Percentiles rank a stretch among this genome's conserved stretches.
These are phyloP conservation scores for Sialia sialis DNA, from an alignment of 2,113 vertebrate species.

Conservation along the genomic window DNA sequence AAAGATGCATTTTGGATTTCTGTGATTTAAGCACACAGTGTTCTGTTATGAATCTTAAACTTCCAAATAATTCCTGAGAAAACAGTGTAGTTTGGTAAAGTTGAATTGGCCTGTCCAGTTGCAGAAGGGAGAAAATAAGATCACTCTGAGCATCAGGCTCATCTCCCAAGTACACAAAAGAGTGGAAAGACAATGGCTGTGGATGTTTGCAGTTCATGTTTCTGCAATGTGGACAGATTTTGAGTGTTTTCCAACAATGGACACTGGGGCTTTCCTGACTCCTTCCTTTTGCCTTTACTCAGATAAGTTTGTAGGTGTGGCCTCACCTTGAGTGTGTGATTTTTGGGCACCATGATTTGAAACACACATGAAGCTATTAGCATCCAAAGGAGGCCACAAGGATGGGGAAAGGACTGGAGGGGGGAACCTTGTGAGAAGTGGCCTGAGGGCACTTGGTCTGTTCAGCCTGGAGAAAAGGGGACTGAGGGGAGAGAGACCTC, in stretches of 20 bases:
- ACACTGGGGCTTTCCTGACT: background rate
- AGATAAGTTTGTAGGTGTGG: accelerated
- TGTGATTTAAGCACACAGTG: background rate
- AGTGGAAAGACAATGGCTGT: background rate
- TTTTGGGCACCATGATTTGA: background rate
- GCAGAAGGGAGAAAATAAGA: background rate
- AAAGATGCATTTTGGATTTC: background rate
- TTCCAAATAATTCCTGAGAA: background rate
- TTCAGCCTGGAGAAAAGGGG: background rate
- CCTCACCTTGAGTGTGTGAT: background rate
- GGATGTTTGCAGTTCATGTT: accelerated
- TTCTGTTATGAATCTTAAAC: background rate
- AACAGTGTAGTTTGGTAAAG: background rate
- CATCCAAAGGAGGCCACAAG: background rate
- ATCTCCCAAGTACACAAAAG: accelerated
- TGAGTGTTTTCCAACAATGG: accelerated
- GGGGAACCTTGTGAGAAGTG: background rate
- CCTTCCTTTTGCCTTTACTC: background rate
- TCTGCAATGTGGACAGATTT: accelerated
- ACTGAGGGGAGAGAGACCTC: background rate
- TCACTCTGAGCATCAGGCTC: background rate
- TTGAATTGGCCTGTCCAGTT: background rate
- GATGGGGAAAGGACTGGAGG: background rate
- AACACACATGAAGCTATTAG: background rate
- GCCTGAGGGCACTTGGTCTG: background rate